Evolutionary conservation across 64 coral and sea anemone genomes (phyloP).

Genomic region (Acropora yongei): DNA sequence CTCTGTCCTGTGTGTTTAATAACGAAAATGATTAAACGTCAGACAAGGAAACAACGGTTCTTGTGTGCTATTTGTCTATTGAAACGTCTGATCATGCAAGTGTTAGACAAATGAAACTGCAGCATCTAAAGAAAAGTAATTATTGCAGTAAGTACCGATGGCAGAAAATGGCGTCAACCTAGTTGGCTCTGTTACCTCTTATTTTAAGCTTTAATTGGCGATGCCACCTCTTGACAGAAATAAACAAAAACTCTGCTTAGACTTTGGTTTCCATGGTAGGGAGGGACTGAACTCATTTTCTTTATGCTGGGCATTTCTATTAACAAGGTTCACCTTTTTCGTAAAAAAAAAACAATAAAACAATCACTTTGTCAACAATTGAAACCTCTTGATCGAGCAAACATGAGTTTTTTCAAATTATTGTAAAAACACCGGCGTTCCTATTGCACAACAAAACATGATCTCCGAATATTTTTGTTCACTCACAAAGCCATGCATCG

Average conservation of each 20-base stretch:
- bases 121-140: background rate
- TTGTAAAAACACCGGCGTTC: background rate
- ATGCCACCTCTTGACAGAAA: background rate
- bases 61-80: background rate
- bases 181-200: background rate
- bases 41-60: background rate
- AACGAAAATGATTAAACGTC: slow-evolving; percentile 3
- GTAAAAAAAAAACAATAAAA: background rate
- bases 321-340: background rate
- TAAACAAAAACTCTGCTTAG: background rate
- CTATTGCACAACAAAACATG: slow-evolving; percentile 13
- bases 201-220: background rate
- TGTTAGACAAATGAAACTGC: background rate
- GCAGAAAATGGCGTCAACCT: background rate
- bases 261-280: background rate
- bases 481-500: background rate
- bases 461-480: background rate
- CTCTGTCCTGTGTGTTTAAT: slow-evolving; percentile 57
- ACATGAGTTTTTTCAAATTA: slow-evolving; percentile 17
- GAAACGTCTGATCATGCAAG: background rate
- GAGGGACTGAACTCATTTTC: background rate
- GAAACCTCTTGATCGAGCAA: background rate
- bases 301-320: background rate
- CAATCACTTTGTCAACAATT: background rate
- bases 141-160: too few relatives aligned